These are phyloP conservation scores for Diploscapter pachys DNA, from an alignment of 1,140 invertebrate genomes.

Conservation along the genomic window DNA sequence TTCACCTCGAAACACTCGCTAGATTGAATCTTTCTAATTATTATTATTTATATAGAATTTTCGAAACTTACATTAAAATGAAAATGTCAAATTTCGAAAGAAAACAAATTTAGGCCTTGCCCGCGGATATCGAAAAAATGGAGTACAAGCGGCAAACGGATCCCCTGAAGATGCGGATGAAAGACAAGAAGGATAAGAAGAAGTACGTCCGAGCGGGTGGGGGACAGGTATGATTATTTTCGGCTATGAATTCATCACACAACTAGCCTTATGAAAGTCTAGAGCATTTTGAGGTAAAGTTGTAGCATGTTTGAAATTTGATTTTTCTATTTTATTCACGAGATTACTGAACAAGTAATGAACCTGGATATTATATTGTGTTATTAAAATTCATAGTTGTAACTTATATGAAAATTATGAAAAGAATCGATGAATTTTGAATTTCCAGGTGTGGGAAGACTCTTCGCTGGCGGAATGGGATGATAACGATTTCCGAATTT, in stretches of 20 bases:
- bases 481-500: slow-evolving; percentile 83
- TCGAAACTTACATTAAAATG: background rate
- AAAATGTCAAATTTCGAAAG: slow-evolving; percentile 17
- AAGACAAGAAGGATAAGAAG: slow-evolving; percentile 58
- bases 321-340: too few species aligned
- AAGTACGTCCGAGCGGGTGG: slow-evolving; percentile 53
- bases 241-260: too few species aligned
- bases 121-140: slow-evolving; percentile 50
- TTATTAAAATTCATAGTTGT: background rate
- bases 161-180: slow-evolving; percentile 27
- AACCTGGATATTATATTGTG: too few species aligned
- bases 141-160: slow-evolving; percentile 40
- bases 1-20: background rate
- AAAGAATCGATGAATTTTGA: background rate
- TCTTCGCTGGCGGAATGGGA: slow-evolving; percentile 58
- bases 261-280: too few species aligned
- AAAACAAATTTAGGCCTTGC: slow-evolving; percentile 44
- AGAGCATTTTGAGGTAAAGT: background rate
- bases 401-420: too few species aligned
- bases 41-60: slow-evolving; percentile 6
- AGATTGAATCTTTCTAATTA: slow-evolving; percentile 2
- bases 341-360: too few species aligned
- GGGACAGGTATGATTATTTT: slow-evolving; percentile 43
- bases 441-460: slow-evolving; percentile 52
- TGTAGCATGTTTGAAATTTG: background rate